Percentiles rank a stretch among this genome's conserved stretches.
Evolutionary conservation across 1,140 invertebrate genomes (phyloP).

Genomic region (Bicyclus anynana): DNA sequence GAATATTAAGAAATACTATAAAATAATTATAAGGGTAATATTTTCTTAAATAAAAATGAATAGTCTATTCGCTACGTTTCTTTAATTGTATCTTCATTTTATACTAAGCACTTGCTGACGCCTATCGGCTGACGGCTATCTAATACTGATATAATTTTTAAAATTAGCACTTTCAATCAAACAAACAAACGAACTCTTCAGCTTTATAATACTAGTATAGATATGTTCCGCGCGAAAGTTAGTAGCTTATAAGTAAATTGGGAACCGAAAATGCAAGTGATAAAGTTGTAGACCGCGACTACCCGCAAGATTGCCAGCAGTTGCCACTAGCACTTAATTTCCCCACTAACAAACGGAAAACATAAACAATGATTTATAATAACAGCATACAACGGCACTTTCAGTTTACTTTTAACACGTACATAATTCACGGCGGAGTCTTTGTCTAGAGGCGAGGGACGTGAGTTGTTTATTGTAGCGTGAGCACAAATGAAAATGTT

Average conservation of each 20-base stretch:
- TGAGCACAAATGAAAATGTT: constrained; percentile 75
- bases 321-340: constrained; percentile 69
- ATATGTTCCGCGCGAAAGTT: constrained; percentile 2
- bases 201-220: too few species aligned
- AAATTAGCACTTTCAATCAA: too few species aligned
- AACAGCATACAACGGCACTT: constrained; percentile 72
- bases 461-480: constrained; percentile 76
- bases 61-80: too few species aligned
- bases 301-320: constrained; percentile 49
- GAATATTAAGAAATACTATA: too few species aligned
- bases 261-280: constrained; percentile 23
- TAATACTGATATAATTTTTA: too few species aligned
- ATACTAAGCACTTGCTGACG: too few species aligned
- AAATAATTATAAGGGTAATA: too few species aligned
- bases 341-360: constrained; percentile 71
- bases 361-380: constrained; percentile 77
- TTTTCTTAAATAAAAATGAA: too few species aligned
- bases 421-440: constrained; percentile 74
- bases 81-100: too few species aligned
- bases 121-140: too few species aligned
- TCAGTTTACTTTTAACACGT: constrained; percentile 77
- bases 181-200: too few species aligned
- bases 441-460: constrained; percentile 73
- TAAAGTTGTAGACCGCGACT: constrained; percentile 10
- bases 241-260: constrained; percentile 17